Base-by-base conservation (phyloP, 2,113 vertebrate genomes). In the Agelaius phoeniceus region DNA sequence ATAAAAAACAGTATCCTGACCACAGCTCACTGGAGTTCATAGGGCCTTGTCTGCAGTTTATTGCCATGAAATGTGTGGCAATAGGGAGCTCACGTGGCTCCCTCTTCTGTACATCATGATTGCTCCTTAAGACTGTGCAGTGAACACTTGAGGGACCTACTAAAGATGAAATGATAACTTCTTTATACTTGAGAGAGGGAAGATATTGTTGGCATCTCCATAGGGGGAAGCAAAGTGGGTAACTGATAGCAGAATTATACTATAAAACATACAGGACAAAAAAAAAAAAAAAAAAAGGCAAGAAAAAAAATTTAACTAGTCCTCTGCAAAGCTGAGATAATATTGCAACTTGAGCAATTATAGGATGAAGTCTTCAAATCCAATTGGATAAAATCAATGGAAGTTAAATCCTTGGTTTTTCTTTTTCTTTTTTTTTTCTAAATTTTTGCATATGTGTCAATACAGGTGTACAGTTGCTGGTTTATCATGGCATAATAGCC, bases 1-100 rank as follows among this genome's bases (percentile, higher is more conserved):
- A 16, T 49, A 61, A 85, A 85, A 16, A 7, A 1, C n/a, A 33
- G 13, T 31, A 62, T 35, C 41, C 37, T 41, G 52, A 30, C 7
- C 13, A 24, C 0, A 1, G 44, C 18, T 44, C 63, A 51, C 13
- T 23, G 55, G 54, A 43, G 12, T 15, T 23, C 2, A 8, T 0
- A 52, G 33, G 17, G 11, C 27, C 27, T 67, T 33, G 11, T 35
- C 33, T 69, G 55, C 39, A 73, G 35, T 44, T 72, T 55, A 52
- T 71, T 76, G 35, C 14, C 30, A 11, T 49, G 21, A 84, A 87
- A 69, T 30, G 4, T 54, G 12, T 57, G 35, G 49, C 78, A 85
- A 35, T 17, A 61, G 52, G n/a, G 39, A 85, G 26, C 35, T 94
- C 61, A 30, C 37, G 10, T 43, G 51, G 44, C 15, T 88, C 37